Percentiles rank a stretch among this genome's conserved stretches.
phyloP scores from a whole-genome alignment of 2,888 invertebrate genomes.

The Caenorhabditis drosophilae region DNA sequence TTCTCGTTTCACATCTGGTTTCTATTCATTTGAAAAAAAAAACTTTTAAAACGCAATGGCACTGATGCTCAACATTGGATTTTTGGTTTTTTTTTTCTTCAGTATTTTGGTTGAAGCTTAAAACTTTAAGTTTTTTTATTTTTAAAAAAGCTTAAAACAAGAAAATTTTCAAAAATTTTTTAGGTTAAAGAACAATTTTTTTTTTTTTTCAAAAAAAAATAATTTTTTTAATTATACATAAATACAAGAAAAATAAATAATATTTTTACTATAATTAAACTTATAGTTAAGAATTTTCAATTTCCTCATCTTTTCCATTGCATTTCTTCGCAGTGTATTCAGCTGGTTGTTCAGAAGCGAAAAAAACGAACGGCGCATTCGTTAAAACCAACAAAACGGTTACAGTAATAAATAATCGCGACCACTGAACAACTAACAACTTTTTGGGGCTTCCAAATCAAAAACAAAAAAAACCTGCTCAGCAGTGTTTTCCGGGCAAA shows the following conservation, averaged over 20 bases:
- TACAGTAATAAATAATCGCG: slow-evolving; percentile 22
- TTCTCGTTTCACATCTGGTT: background rate
- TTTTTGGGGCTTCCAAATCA: background rate
- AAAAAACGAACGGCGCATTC: slow-evolving; percentile 21
- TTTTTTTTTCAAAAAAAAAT: background rate
- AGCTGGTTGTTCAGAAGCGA: slow-evolving; percentile 18
- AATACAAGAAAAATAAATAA: no score
- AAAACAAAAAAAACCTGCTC: slow-evolving; percentile 29
- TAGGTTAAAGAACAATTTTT: slow-evolving; percentile 12
- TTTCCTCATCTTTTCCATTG: background rate
- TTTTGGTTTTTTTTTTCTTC: no score
- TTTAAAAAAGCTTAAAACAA: background rate
- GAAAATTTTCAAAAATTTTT: slow-evolving; percentile 17
- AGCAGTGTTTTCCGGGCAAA: slow-evolving; percentile 38
- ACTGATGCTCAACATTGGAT: no score
- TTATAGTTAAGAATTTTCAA: background rate
- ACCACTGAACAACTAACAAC: slow-evolving; percentile 21
- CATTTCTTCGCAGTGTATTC: slow-evolving; percentile 28
- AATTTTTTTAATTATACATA: background rate
- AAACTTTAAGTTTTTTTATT: no score
- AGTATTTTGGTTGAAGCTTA: no score
- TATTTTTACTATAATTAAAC: background rate
- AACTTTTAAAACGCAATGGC: no score
- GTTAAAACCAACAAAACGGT: slow-evolving; percentile 20
- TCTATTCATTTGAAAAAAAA: background rate